Evolutionary conservation across 2,797 vertebrate species (phyloP).

Genomic region (Phoebastria nigripes): DNA sequence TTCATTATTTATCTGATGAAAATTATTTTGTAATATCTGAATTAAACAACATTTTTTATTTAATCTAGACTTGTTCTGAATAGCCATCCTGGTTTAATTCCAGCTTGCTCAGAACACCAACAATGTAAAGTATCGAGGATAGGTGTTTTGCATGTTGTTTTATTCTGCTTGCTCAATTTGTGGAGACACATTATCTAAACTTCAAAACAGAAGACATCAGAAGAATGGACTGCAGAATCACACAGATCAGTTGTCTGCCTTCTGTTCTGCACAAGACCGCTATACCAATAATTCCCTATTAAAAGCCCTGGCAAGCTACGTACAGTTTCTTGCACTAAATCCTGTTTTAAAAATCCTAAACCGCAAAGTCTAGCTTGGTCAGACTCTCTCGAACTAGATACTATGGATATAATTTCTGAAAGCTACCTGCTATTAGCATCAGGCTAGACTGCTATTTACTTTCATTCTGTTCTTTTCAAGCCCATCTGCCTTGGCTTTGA

Average conservation of each 20-base stretch:
- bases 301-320: not conserved
- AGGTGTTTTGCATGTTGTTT: rapidly evolving
- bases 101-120: not conserved
- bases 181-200: not conserved
- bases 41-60: not conserved
- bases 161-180: not conserved
- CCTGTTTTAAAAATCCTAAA: not conserved
- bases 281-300: not conserved
- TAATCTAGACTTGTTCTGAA: not conserved
- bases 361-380: not conserved
- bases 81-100: not conserved
- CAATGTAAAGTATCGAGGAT: rapidly evolving
- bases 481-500: not conserved
- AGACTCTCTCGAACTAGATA: not conserved
- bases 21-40: not conserved
- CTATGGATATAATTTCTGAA: not conserved
- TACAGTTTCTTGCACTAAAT: not conserved
- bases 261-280: not conserved
- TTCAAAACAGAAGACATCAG: not conserved
- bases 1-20: not conserved
- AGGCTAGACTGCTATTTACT: not conserved
- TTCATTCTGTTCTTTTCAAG: not conserved
- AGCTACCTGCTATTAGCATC: not conserved
- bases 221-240: not conserved
- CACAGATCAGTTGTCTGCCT: not conserved